Base-by-base conservation (phyloP, 2,888 invertebrate genomes). In the Eupithecia insigniata region DNA sequence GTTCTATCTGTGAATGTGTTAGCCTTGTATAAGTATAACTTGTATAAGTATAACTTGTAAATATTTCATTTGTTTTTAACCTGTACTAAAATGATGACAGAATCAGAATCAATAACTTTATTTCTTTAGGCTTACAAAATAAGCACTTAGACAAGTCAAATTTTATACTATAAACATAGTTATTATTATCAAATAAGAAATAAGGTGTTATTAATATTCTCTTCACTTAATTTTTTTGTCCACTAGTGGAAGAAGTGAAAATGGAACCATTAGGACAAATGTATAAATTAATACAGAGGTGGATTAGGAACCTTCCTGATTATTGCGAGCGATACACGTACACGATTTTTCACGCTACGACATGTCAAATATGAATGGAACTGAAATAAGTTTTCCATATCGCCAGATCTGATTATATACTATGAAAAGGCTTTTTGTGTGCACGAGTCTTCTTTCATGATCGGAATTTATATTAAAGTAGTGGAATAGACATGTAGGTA, bases 341-440 rank as follows among this genome's bases (percentile, higher is more conserved):
- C 81, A 81, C 76, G 80, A 87, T 87, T 88, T 89, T 89, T 88
- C 87, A 87, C 85, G 86, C 76, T 75, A 74, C 84, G 83, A 79
- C 83, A 82, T 83, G 82, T 85, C 86, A 85, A 86, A 87, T 85
- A 84, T 88, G 86, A 89, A 90, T 89, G 83, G 85, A 85, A 74
- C 80, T 82, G 85, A 84, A 88, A 90, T 87, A 85, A 87, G 86
- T 88, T 89, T 87, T 87, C 79, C 81, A 85, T 88, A 87, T 87
- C 82, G 84, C 84, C 83, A 82, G 81, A 87, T 87, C 82, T 80
- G 83, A 88, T 87, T 81, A 79, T 88, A 81, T 84, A 78, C 80
- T 80, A 78, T 80, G 74, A 75, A 76, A 74, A 64, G 64, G 62
- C 73, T 77, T 73, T 75, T 71, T 70, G 66, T 68, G 67, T 65